These are phyloP conservation scores for Sminthurides aquaticus DNA, from an alignment of 2,888 invertebrate species.

Conservation along the genomic window DNA sequence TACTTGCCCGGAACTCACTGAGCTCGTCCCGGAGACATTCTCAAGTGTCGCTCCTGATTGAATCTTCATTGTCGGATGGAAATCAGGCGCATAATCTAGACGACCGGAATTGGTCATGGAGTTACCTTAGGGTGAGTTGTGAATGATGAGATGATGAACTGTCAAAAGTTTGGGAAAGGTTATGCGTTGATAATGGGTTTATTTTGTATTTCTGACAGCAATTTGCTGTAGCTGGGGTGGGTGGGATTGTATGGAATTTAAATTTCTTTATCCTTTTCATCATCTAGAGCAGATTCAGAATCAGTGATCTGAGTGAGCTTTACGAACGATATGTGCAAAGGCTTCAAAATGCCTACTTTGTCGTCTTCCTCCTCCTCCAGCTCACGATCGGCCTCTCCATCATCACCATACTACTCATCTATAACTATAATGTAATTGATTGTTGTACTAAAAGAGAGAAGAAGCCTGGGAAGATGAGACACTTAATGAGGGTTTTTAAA, in stretches of 20 bases:
- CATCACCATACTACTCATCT: conserved; percentile 40
- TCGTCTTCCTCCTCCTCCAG: conserved; percentile 65
- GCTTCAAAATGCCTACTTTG: conserved; percentile 68
- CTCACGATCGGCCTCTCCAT: conserved; percentile 59
- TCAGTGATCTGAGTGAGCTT: conserved; percentile 64
- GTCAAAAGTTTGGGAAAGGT: too few species aligned
- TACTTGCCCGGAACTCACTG: conserved; percentile 22
- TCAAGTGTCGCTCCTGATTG: conserved; percentile 34
- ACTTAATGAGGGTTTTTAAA: too few species aligned
- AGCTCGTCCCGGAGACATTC: conserved; percentile 34
- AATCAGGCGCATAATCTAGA: conserved; percentile 41
- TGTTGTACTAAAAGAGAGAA: not conserved
- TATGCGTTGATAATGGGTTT: too few species aligned
- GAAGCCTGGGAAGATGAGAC: not conserved
- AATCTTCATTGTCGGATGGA: conserved; percentile 33
- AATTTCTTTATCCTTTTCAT: conserved; percentile 18
- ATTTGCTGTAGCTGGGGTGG: too few species aligned
- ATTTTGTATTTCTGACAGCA: too few species aligned
- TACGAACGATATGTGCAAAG: conserved; percentile 69
- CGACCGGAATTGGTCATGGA: conserved; percentile 57
- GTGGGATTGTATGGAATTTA: too few species aligned
- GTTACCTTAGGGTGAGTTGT: conserved; percentile 55
- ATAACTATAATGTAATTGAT: conserved; percentile 22
- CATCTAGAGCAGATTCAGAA: conserved; percentile 65
- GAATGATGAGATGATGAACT: not conserved